A percentile compares a stretch with the other conserved stretches of the same genome.
phyloP scores from a whole-genome alignment of 2,797 vertebrate species.

The Loris lydekkerianus region DNA sequence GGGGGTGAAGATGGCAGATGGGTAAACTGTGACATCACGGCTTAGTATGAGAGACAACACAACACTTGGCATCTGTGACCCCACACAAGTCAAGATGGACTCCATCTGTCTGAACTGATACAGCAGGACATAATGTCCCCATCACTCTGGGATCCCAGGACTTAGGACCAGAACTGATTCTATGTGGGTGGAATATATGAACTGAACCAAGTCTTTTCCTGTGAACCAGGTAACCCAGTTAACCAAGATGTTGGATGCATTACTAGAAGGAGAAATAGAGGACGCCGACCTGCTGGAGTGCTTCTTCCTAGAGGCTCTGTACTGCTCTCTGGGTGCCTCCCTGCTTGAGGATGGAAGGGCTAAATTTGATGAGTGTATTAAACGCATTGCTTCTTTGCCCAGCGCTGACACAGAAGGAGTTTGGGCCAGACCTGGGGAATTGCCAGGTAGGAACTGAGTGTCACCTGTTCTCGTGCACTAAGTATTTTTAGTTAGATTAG shows the following conservation, averaged over 20 bases:
- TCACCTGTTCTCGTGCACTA: neutral
- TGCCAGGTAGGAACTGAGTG: conserved; percentile 91
- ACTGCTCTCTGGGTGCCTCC: conserved; percentile 94
- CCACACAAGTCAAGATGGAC: neutral
- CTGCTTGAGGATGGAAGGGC: conserved; percentile 91
- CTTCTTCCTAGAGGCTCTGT: conserved; percentile 96
- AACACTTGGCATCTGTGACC: neutral
- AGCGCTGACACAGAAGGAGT: conserved; percentile 86
- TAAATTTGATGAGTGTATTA: conserved; percentile 94
- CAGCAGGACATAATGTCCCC: neutral
- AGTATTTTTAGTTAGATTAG: neutral
- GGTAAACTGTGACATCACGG: rapidly evolving
- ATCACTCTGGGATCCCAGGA: rapidly evolving
- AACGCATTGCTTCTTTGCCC: conserved; percentile 91
- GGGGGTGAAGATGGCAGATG: neutral
- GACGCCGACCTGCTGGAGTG: conserved; percentile 92
- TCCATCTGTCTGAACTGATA: neutral
- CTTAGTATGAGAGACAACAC: too few relatives aligned
- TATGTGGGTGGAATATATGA: rapidly evolving
- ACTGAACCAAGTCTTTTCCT: neutral
- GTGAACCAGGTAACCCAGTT: conserved; percentile 93
- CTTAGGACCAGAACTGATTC: neutral
- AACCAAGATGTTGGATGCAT: conserved; percentile 92
- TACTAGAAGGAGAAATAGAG: conserved; percentile 89
- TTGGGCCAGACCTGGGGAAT: conserved; percentile 92